Conservation (phyloP, 2,113 vertebrate species). For the Accipiter cooperii region DNA sequence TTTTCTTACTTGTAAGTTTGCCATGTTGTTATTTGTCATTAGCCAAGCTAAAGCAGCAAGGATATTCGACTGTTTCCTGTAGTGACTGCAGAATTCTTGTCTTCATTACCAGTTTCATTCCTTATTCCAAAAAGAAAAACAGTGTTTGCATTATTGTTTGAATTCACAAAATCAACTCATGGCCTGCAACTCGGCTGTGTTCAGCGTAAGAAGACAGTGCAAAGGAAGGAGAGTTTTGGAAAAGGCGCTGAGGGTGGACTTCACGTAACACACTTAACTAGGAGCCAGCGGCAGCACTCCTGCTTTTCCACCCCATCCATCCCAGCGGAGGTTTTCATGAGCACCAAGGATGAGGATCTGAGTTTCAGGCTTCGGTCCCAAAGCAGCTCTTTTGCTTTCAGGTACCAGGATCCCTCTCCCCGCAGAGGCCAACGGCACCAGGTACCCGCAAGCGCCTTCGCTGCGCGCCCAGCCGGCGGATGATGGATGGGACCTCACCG, state of each 20-base stretch:
- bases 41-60: background rate
- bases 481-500: too few relatives aligned
- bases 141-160: background rate
- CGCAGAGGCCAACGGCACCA: background rate
- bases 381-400: background rate
- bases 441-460: background rate
- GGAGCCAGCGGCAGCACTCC: background rate
- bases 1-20: background rate
- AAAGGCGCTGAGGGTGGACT: background rate
- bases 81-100: background rate
- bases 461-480: background rate
- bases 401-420: background rate
- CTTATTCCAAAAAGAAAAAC: background rate
- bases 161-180: background rate
- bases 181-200: rapidly evolving
- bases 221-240: background rate
- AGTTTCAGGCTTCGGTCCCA: background rate
- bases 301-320: background rate
- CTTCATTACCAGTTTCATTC: background rate
- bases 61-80: background rate
- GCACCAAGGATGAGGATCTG: background rate
- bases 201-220: rapidly evolving
- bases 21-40: background rate
- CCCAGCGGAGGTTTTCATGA: rapidly evolving
- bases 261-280: rapidly evolving